phyloP scores from a whole-genome alignment of 1,140 invertebrate species.

The Druon quercuslanigerum region DNA sequence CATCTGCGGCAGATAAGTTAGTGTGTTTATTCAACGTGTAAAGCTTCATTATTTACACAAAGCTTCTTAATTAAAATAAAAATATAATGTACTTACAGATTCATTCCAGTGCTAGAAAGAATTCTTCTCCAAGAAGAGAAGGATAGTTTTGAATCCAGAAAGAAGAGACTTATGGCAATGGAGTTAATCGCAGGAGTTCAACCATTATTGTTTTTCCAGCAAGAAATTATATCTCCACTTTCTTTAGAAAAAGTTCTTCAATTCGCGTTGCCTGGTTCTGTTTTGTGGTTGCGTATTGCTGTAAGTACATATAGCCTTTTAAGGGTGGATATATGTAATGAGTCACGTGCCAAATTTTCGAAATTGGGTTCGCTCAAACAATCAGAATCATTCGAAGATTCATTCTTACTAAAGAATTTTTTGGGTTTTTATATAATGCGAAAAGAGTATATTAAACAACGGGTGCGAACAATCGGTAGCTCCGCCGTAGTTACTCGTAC shows the following conservation, averaged over 20 bases:
- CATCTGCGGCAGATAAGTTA: constrained; percentile 68
- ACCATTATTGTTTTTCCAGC: constrained; percentile 66
- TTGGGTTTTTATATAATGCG: constrained; percentile 1
- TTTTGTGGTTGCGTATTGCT: constrained; percentile 69
- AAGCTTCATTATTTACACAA: constrained; percentile 11
- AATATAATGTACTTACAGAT: constrained; percentile 50
- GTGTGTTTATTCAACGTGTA: constrained; percentile 14
- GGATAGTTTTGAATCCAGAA: constrained; percentile 55
- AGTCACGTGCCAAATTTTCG: no score
- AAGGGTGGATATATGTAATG: no score
- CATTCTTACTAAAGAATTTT: not conserved
- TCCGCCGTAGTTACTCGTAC: no score
- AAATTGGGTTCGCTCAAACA: no score
- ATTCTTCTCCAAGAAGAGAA: constrained; percentile 62
- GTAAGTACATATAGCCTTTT: constrained; percentile 53
- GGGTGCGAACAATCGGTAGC: no score
- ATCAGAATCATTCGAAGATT: no score
- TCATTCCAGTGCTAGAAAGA: constrained; percentile 66
- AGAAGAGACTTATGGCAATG: constrained; percentile 65
- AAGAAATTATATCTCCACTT: constrained; percentile 53
- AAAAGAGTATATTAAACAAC: not conserved
- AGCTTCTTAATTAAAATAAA: constrained; percentile 21
- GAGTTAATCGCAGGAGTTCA: constrained; percentile 69
- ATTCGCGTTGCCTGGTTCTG: constrained; percentile 60
- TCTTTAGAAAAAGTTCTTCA: constrained; percentile 64